Conservation (phyloP, 2,888 invertebrate genomes). For the Leptinotarsa haldemani region DNA sequence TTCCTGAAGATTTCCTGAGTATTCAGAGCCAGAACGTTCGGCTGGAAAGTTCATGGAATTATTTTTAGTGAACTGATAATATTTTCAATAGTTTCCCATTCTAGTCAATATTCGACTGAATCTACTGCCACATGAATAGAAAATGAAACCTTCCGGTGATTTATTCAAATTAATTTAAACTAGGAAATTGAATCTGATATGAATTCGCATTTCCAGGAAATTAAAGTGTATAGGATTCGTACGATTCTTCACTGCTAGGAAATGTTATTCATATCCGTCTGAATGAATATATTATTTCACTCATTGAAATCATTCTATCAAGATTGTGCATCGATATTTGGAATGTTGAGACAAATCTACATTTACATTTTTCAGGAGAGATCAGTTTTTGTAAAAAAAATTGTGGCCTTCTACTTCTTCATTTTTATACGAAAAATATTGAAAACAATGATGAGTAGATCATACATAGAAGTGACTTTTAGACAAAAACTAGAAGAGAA, state of each 20-base stretch:
- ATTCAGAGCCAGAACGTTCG: background rate
- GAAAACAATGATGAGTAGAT: too few relatives aligned
- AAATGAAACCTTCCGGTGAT: background rate
- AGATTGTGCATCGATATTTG: too few relatives aligned
- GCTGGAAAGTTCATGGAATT: background rate
- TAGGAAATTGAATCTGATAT: constrained; percentile 33
- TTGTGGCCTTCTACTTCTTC: too few relatives aligned
- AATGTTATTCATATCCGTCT: background rate
- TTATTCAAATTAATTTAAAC: background rate
- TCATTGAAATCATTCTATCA: background rate
- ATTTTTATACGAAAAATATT: too few relatives aligned
- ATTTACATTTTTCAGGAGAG: too few relatives aligned
- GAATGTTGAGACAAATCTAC: too few relatives aligned
- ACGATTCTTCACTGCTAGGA: constrained; percentile 22
- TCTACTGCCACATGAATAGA: background rate
- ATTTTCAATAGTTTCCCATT: background rate
- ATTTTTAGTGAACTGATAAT: background rate
- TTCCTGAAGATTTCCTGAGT: background rate
- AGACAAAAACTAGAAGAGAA: too few relatives aligned
- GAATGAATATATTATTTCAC: too few relatives aligned
- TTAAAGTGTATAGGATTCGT: constrained; percentile 27
- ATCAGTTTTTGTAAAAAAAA: too few relatives aligned
- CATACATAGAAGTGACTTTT: too few relatives aligned
- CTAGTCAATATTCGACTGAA: background rate
- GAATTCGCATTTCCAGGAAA: constrained; percentile 29